These are phyloP conservation scores for human DNA, from an alignment of 2,113 vertebrate genomes.

Conservation along the genomic window GRCh38 chr14:56645501-56646000, in stretches of 20 bases:
- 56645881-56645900: neutral
- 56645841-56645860: neutral
- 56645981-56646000: too few species aligned
- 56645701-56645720: neutral
- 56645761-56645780: rapidly evolving
- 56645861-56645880: neutral
- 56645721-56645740: neutral
- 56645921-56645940: neutral
- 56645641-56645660: too few species aligned
- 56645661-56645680: too few species aligned
- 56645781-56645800: neutral
- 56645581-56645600: too few species aligned
- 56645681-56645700: too few species aligned
- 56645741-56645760: rapidly evolving
- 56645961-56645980: too few species aligned
- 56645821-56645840: neutral
- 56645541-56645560: too few species aligned
- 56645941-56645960: neutral
- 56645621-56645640: too few species aligned
- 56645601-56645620: too few species aligned
- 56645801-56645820: neutral
- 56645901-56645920: neutral
- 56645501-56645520: too few species aligned
- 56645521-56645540: too few species aligned
- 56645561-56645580: too few species aligned